Percentiles rank a stretch among this genome's conserved stretches.
Conservation (phyloP, 2,888 invertebrate genomes). For the Tipula helvola region DNA sequence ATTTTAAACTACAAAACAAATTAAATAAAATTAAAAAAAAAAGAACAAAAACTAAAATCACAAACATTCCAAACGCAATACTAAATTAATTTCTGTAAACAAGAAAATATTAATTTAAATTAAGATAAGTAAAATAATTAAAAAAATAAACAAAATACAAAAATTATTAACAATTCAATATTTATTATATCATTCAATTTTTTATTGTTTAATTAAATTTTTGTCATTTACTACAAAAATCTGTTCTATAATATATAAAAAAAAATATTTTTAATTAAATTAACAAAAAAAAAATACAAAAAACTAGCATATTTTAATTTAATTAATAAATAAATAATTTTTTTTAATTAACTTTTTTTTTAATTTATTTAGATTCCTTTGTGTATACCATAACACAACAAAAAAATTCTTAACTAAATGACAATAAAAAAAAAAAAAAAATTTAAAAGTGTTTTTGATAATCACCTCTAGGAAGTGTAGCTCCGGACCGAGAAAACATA, state of each 20-base stretch:
- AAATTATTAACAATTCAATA: neutral
- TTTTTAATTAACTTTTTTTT: neutral
- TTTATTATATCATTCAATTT: neutral
- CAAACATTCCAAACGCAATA: neutral
- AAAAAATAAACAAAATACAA: neutral
- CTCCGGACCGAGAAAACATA: constrained; percentile 47
- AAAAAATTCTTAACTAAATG: neutral
- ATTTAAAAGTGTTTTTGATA: constrained; percentile 22
- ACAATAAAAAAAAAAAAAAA: constrained; percentile 8
- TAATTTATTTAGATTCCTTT: neutral
- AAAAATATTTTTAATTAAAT: neutral
- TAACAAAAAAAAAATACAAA: neutral
- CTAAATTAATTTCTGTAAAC: neutral
- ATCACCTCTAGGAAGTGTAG: constrained; percentile 59
- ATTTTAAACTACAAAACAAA: neutral
- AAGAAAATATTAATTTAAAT: neutral
- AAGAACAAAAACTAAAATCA: neutral
- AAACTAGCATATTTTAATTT: constrained; percentile 14
- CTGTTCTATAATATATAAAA: neutral
- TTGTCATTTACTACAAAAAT: neutral
- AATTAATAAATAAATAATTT: neutral
- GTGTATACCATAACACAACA: neutral
- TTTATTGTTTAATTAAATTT: neutral
- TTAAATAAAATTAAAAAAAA: neutral
- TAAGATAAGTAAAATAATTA: neutral